These are phyloP conservation scores for Pyralis farinalis DNA, from an alignment of 2,888 invertebrate species.

Conservation along the genomic window DNA sequence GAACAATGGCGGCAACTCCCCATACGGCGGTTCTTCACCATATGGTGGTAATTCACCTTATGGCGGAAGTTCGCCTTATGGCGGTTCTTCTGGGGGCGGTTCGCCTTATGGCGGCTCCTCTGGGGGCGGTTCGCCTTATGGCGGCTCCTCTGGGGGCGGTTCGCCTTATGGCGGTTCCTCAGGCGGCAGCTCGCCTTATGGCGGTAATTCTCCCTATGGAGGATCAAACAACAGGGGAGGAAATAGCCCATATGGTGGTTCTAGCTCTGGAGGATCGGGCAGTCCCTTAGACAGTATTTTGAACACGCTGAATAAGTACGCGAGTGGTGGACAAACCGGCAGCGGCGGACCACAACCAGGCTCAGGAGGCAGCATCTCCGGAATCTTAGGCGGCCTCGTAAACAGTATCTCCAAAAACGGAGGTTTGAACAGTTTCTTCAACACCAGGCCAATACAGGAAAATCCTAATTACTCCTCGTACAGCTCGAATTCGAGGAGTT, in stretches of 20 bases:
- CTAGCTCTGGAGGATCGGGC: constrained; percentile 10
- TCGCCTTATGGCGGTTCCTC: constrained; percentile 29
- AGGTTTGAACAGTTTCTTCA: constrained; percentile 49
- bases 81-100: constrained; percentile 31
- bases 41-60: constrained; percentile 30
- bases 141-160: constrained; percentile 23
- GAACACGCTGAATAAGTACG: constrained; percentile 50
- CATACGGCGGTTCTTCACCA: constrained; percentile 27
- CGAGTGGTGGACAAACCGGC: constrained; percentile 22
- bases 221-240: constrained; percentile 15
- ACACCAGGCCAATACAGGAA: constrained; percentile 69
- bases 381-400: constrained; percentile 62
- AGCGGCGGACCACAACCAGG: constrained; percentile 12
- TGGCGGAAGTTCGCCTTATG: constrained; percentile 33
- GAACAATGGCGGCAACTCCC: constrained; percentile 21
- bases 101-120: constrained; percentile 28
- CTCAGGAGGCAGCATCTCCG: constrained; percentile 37
- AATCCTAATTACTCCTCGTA: constrained; percentile 68
- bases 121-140: constrained; percentile 29
- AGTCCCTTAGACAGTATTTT: constrained; percentile 47
- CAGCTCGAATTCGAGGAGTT: constrained; percentile 56
- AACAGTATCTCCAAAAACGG: constrained; percentile 59
- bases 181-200: constrained; percentile 30
- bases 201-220: constrained; percentile 29
- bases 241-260: constrained; percentile 12